Percentiles rank a stretch among this genome's conserved stretches.
These are phyloP conservation scores for Sebastes minor DNA, from an alignment of 2,797 vertebrate species.

Conservation along the genomic window DNA sequence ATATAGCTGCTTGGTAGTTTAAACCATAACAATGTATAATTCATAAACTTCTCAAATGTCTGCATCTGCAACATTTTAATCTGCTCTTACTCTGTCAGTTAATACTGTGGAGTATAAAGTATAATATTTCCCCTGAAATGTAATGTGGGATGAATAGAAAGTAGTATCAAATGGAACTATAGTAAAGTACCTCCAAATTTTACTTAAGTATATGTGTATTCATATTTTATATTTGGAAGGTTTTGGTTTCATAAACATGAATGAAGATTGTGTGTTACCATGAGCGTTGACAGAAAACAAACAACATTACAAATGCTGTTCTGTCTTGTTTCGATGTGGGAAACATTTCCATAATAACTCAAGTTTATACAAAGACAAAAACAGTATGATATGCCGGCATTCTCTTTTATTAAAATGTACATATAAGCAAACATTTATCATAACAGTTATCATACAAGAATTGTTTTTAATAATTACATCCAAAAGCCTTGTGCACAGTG, in stretches of 20 bases:
- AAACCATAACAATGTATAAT: not conserved
- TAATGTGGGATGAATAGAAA: not conserved
- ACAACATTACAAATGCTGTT: not conserved
- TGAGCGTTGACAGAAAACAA: not conserved
- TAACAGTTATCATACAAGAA: slow-evolving; percentile 29
- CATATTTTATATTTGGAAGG: not conserved
- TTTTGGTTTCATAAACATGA: not conserved
- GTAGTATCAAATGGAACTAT: not conserved
- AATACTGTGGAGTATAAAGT: not conserved
- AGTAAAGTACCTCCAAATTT: not conserved
- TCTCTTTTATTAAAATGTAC: slow-evolving; percentile 66
- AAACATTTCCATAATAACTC: not conserved
- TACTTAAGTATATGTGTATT: not conserved
- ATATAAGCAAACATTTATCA: slow-evolving; percentile 25
- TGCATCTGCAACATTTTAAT: not conserved
- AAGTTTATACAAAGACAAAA: not conserved
- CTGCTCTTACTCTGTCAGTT: not conserved
- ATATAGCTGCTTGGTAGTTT: not conserved
- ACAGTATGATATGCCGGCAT: slow-evolving; percentile 7
- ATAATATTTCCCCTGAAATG: not conserved
- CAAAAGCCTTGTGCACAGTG: slow-evolving; percentile 51
- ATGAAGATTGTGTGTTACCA: not conserved
- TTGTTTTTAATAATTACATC: slow-evolving; percentile 40
- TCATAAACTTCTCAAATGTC: not conserved
- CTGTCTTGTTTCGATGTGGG: not conserved